Evolutionary conservation across 2,797 vertebrate genomes (phyloP).

Genomic region (Mallotus villosus): DNA sequence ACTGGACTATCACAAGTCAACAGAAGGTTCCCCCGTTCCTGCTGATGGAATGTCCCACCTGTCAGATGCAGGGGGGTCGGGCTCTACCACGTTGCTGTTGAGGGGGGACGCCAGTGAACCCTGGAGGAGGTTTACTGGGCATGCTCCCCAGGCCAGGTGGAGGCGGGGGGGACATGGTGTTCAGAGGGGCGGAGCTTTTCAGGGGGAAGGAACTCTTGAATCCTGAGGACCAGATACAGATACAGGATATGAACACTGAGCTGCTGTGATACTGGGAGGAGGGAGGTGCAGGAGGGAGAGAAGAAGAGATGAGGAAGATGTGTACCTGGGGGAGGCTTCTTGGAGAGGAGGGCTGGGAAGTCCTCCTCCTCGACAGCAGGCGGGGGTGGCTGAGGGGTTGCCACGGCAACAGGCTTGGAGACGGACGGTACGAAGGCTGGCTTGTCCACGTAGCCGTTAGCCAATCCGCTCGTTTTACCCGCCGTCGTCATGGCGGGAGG

Average conservation of each 20-base stretch:
- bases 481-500: slow-evolving; percentile 2
- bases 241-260: background rate
- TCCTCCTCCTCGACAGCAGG: slow-evolving; percentile 85
- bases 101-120: slow-evolving; percentile 88
- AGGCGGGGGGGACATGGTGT: slow-evolving; percentile 64
- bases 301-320: background rate
- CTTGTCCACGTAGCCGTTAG: slow-evolving; percentile 82
- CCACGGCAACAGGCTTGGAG: slow-evolving; percentile 28
- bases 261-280: background rate
- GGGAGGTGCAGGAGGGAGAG: background rate
- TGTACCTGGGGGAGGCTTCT: slow-evolving; percentile 92
- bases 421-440: background rate
- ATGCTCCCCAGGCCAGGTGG: slow-evolving; percentile 82
- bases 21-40: background rate
- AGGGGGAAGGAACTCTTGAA: slow-evolving; percentile 87
- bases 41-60: slow-evolving; percentile 72
- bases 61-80: slow-evolving; percentile 69
- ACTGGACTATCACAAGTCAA: background rate
- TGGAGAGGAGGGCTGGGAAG: slow-evolving; percentile 87
- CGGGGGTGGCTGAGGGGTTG: slow-evolving; percentile 57
- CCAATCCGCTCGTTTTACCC: slow-evolving; percentile 44
- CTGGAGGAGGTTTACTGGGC: slow-evolving; percentile 89
- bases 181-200: slow-evolving; percentile 44
- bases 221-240: slow-evolving; percentile 63
- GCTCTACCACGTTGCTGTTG: slow-evolving; percentile 77